phyloP scores from a whole-genome alignment of 2,113 vertebrate species.

The human (Homo sapiens) region GRCh38 chr1:205143001-205143500 shows the following conservation, averaged over 20 bases:
- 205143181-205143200: no score
- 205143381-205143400: slow-evolving; percentile 44
- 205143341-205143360: no score
- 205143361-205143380: no score
- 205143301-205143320: no score
- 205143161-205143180: no score
- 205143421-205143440: slow-evolving; percentile 49
- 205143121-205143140: neutral
- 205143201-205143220: no score
- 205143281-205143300: no score
- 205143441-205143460: slow-evolving; percentile 17
- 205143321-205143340: no score
- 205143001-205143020: slow-evolving; percentile 64
- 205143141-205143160: neutral
- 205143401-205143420: slow-evolving; percentile 54
- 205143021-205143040: slow-evolving; percentile 1
- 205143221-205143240: no score
- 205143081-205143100: neutral
- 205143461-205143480: neutral
- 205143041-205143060: neutral
- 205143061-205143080: neutral
- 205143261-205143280: no score
- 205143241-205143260: no score
- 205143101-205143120: neutral
- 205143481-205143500: neutral